Conservation (phyloP, 1,140 invertebrate genomes). For the Drosophila suzukii region DNA sequence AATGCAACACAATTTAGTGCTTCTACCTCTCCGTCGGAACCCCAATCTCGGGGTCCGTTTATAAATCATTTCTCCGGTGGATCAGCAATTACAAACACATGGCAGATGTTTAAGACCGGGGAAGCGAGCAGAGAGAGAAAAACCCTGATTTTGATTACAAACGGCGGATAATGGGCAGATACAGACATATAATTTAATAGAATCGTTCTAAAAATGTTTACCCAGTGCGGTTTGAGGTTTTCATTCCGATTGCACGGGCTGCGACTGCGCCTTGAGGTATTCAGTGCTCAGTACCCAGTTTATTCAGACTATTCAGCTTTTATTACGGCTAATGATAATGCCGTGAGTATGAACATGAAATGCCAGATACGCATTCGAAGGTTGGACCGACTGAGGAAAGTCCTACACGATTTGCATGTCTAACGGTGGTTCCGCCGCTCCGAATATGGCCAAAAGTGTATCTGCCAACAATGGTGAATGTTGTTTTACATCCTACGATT, state of each 20-base stretch:
- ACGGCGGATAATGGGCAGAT: constrained; percentile 33
- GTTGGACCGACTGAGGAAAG: constrained; percentile 19
- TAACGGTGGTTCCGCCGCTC: constrained; percentile 28
- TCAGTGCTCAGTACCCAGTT: background rate
- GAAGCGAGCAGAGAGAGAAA: constrained; percentile 4
- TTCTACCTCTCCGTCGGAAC: constrained; percentile 8
- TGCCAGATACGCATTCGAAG: constrained; percentile 36
- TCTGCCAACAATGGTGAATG: constrained; percentile 71
- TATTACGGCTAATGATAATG: constrained; percentile 42
- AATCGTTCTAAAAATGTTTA: constrained; percentile 57
- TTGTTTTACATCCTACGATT: constrained; percentile 58
- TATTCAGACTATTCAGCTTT: constrained; percentile 13
- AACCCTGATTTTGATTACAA: constrained; percentile 52
- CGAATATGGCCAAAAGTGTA: constrained; percentile 35
- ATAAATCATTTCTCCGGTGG: constrained; percentile 40
- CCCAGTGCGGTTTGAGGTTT: constrained; percentile 57
- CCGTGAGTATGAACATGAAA: constrained; percentile 3
- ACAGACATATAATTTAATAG: constrained; percentile 57
- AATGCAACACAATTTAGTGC: constrained; percentile 30
- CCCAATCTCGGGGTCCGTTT: constrained; percentile 19
- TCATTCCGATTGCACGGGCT: constrained; percentile 16
- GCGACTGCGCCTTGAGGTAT: constrained; percentile 11
- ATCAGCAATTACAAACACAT: constrained; percentile 60
- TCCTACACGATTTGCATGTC: constrained; percentile 61
- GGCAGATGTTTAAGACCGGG: constrained; percentile 13